These are phyloP conservation scores for Charina bottae DNA, from an alignment of 2,113 vertebrate species.

Conservation along the genomic window DNA sequence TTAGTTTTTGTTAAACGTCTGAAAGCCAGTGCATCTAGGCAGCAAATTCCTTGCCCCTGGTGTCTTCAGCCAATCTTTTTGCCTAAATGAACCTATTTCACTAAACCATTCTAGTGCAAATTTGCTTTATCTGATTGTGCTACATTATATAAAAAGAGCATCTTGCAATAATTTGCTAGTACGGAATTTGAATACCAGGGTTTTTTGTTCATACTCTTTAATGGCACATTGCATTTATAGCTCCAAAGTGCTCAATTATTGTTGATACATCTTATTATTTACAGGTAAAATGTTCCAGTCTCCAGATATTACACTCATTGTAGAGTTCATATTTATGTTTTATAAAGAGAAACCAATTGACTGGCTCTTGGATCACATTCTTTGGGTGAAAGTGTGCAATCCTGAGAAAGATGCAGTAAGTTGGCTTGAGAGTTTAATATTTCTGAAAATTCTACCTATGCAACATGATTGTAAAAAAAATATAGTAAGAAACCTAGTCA, in stretches of 20 bases:
- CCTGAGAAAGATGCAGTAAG: conserved; percentile 98
- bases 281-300: conserved; percentile 99
- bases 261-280: conserved; percentile 51
- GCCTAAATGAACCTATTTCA: background rate
- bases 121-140: background rate
- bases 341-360: conserved; percentile 99
- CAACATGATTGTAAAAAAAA: conserved; percentile 8
- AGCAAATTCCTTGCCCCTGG: background rate
- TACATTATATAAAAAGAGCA: background rate
- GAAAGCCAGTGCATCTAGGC: background rate
- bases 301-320: conserved; percentile 95
- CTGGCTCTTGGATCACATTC: conserved; percentile 97
- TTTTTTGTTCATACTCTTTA: background rate
- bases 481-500: background rate
- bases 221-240: background rate
- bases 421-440: conserved; percentile 44
- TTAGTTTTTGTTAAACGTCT: background rate
- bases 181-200: background rate
- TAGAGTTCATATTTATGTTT: conserved; percentile 99
- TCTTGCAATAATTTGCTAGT: background rate
- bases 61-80: background rate
- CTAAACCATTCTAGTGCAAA: background rate
- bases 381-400: conserved; percentile 99
- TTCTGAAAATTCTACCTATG: background rate
- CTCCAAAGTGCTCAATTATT: conserved; percentile 29